Evolutionary conservation across 2,888 invertebrate genomes (phyloP), one percentile per base, ranked within the genome.

Genomic region (Pammene aurita): DNA sequence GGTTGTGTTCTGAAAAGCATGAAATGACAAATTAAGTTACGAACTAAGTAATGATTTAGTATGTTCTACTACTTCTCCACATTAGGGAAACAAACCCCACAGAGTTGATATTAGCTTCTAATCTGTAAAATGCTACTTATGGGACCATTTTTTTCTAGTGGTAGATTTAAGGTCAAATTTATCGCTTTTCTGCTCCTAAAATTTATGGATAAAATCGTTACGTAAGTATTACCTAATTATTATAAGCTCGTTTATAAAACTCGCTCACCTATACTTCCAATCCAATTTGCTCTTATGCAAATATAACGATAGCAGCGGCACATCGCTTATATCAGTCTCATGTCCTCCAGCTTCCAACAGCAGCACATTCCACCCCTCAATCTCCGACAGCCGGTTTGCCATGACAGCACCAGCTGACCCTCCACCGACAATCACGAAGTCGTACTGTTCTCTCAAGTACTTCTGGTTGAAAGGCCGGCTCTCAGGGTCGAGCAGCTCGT

Each of bases 231-330:
- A 26, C 26, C 26, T 26, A 26, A 26, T 26, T 26, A 26, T 26
- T 26, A 26, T 2, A 26, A 26, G 26, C 26, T 26, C 26, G 4
- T 26, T 26, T 26, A 42, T 42, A 42, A 42, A 11, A 42, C 83
- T 82, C n/a, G n/a, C n/a, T n/a, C 82, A 96, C 95, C 96, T 94
- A 88, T 97, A 98, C 79, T 97, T 96, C 98, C 98, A 98, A 85
- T 98, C 98, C 78, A 97, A 84, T 92, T 96, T 96, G 83, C 97
- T 97, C 79, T 97, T 96, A 86, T 98, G 98, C 79, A 98, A 93
- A 85, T 97, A 98, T 56, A 97, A 84, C 52, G 97, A 97, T n/a
- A 97, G 87, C 60, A 97, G 93, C 0, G 97, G 97, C 5, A 97
- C 97, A 82, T 97, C 97, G 0, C 96, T 96, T 58, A 97, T 95